These are phyloP conservation scores for Caenorhabditis sp. DNA, from an alignment of 2,888 invertebrate species.

Conservation along the genomic window DNA sequence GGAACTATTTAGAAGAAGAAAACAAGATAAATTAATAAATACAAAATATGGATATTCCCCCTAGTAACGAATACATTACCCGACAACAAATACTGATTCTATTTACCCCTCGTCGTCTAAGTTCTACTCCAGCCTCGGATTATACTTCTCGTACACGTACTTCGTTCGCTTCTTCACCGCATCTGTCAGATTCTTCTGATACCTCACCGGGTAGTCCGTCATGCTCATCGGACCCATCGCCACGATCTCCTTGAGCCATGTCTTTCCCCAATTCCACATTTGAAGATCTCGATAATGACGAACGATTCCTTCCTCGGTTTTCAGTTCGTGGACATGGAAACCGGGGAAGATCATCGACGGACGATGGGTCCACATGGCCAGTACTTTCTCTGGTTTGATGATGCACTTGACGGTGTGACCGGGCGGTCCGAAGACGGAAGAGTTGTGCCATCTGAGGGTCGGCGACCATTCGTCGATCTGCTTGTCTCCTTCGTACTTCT, in stretches of 20 bases:
- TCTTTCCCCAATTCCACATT: slow-evolving; percentile 63
- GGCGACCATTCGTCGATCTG: slow-evolving; percentile 58
- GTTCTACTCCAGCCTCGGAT: slow-evolving; percentile 20
- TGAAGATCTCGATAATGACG: slow-evolving; percentile 57
- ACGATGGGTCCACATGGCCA: slow-evolving; percentile 55
- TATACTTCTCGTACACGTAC: slow-evolving; percentile 57
- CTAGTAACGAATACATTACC: too few relatives aligned
- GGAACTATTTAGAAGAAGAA: too few relatives aligned
- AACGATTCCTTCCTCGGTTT: slow-evolving; percentile 54
- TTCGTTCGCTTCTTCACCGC: slow-evolving; percentile 49
- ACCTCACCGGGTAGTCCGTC: slow-evolving; percentile 51
- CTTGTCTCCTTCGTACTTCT: slow-evolving; percentile 50
- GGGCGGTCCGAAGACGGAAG: slow-evolving; percentile 41
- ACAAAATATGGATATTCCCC: too few relatives aligned
- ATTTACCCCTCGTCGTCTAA: not conserved
- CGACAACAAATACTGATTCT: slow-evolving; percentile 16
- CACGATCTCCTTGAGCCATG: slow-evolving; percentile 54
- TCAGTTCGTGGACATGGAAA: slow-evolving; percentile 21
- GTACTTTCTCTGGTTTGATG: slow-evolving; percentile 48
- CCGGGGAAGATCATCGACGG: slow-evolving; percentile 49
- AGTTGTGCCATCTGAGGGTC: slow-evolving; percentile 59
- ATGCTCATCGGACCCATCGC: slow-evolving; percentile 46
- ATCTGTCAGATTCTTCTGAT: slow-evolving; percentile 34
- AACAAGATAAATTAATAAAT: too few relatives aligned
- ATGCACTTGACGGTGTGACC: slow-evolving; percentile 61